Conservation (phyloP, 2,113 vertebrate genomes). For the Cebus imitator region DNA sequence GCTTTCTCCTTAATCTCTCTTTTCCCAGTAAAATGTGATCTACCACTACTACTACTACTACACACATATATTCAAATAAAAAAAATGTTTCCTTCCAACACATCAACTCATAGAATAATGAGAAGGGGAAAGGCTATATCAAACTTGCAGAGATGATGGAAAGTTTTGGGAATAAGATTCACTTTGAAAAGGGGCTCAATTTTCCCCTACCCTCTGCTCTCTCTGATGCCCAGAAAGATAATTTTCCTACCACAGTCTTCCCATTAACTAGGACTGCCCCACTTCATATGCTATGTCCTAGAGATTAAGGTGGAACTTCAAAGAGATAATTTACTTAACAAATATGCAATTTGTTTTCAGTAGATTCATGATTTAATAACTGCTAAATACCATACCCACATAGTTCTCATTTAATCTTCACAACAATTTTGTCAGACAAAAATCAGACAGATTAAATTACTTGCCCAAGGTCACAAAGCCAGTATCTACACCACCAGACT, state of each 20-base stretch:
- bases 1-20: background rate
- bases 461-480: background rate
- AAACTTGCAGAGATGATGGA: background rate
- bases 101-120: background rate
- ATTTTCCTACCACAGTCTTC: background rate
- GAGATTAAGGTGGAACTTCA: background rate
- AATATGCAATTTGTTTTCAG: background rate
- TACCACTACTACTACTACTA: background rate
- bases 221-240: background rate
- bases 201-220: background rate
- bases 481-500: background rate
- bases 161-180: background rate
- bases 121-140: background rate
- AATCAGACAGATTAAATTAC: background rate
- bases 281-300: background rate
- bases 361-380: background rate
- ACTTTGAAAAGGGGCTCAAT: background rate
- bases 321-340: background rate
- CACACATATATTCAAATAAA: background rate
- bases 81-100: background rate
- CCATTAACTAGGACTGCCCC: background rate
- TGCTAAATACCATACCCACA: background rate
- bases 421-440: background rate
- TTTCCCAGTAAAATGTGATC: background rate
- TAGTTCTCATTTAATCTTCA: conserved; percentile 23